Base-by-base conservation (phyloP, 1,140 invertebrate genomes). In the Zaprionus davidi region DNA sequence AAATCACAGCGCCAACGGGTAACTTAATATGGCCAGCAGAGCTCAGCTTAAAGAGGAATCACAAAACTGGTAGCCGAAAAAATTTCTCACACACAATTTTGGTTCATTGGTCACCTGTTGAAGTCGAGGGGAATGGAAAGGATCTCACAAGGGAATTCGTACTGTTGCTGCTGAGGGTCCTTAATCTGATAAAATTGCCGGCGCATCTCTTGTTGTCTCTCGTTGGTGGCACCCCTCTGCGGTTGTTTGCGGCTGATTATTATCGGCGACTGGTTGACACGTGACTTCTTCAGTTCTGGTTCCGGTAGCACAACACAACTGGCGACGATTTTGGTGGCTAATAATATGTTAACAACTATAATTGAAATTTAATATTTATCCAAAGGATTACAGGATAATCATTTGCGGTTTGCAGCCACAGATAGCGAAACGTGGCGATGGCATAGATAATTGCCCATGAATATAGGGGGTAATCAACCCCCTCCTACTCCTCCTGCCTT, bases 281-380 rank as follows among this genome's bases (percentile, higher is more conserved):
- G 87, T 87, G 87, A 79, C 87, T 73, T 83, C 77, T 51, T 24
- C 46, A 51, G 46, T 51, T 12, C 46, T 72, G 71, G 63, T 71
- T 49, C 53, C 67, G 62, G 34, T 62, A 34, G 41, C 71, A 56
- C 34, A 56, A 44, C 38, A 55, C 56, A 9, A 31, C 56, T 31
- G 76, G 74, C 55, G 67, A 66, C 73, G 60, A 81, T 80, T 80
- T 80, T 65, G 66, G 56, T 51, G 59, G 81, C 81, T 90, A 85
- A 90, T 91, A 82, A 84, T 76, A 84, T 82, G 83, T 78, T 90
- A 90, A 91, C 79, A 76, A 85, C 82, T 84, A 70, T 91, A 91
- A 91, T 91, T 91, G 90, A 91, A 91, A 91, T 90, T 91, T 91
- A 91, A 91, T 91, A 91, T 91, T 91, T 90, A 86, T 90, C 70